Evolutionary conservation across 2,888 invertebrate species (phyloP).

Genomic region (Coenonympha arcania): DNA sequence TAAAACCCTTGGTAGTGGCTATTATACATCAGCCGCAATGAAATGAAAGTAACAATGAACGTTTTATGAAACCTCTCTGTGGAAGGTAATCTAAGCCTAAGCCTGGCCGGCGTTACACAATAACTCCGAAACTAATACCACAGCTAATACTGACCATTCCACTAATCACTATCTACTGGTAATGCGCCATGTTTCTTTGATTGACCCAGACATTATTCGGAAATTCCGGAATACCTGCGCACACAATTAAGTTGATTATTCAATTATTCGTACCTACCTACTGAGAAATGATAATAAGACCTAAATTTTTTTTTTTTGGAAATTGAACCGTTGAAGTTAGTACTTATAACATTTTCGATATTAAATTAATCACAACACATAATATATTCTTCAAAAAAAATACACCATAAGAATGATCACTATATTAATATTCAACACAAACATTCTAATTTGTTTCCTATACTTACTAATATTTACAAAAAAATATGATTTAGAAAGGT

Average conservation of each 20-base stretch:
- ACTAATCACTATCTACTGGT: slow-evolving; percentile 37
- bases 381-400: too few species aligned
- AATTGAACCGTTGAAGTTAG: neutral
- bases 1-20: slow-evolving; percentile 34
- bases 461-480: too few species aligned
- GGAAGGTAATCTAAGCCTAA: slow-evolving; percentile 62
- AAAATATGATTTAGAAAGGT: neutral
- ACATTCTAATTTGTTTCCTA: too few species aligned
- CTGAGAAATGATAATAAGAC: too few species aligned
- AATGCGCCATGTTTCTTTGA: slow-evolving; percentile 17
- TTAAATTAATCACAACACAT: too few species aligned
- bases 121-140: slow-evolving; percentile 39
- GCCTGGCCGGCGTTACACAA: slow-evolving; percentile 56
- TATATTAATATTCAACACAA: too few species aligned
- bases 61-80: slow-evolving; percentile 61
- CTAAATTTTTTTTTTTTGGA: neutral
- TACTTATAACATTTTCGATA: too few species aligned
- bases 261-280: neutral
- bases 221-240: neutral
- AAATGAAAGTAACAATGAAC: slow-evolving; percentile 66
- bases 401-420: too few species aligned
- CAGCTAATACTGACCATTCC: slow-evolving; percentile 41
- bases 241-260: neutral
- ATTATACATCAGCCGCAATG: slow-evolving; percentile 42
- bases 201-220: neutral